A percentile compares a stretch with the other conserved stretches of the same genome.
Conservation (phyloP, 2,888 invertebrate genomes). For the Neuroscelio doddi region DNA sequence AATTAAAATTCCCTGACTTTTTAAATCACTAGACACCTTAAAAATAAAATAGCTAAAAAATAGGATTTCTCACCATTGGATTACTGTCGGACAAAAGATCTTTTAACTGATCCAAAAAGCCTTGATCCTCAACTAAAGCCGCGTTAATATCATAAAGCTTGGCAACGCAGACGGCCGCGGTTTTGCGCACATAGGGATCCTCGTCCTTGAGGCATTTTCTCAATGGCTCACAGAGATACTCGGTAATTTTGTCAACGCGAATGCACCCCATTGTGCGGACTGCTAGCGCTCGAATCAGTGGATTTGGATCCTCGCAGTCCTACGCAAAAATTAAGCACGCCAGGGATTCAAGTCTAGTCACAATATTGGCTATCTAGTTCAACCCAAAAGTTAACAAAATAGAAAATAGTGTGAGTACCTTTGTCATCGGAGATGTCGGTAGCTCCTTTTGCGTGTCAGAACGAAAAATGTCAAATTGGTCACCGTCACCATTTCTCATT, state of each 20-base stretch:
- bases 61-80: conserved; percentile 86
- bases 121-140: conserved; percentile 82
- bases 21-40: too few species aligned
- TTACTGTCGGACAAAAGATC: conserved; percentile 99
- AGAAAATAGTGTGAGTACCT: conserved; percentile 66
- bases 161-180: conserved; percentile 99
- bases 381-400: conserved; percentile 60
- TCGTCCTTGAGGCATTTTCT: conserved; percentile 96
- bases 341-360: conserved; percentile 73
- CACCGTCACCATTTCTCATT: conserved; percentile 71
- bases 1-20: too few species aligned
- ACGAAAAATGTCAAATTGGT: conserved; percentile 73
- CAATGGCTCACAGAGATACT: conserved; percentile 98
- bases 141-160: conserved; percentile 97
- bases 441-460: conserved; percentile 73
- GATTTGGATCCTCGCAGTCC: conserved; percentile 99
- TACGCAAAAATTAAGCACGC: conserved; percentile 74
- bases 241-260: conserved; percentile 99
- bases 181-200: conserved; percentile 98
- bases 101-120: conserved; percentile 96
- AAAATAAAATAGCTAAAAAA: too few species aligned
- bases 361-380: conserved; percentile 69
- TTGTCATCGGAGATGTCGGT: conserved; percentile 72
- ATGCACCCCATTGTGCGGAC: conserved; percentile 99
- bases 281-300: conserved; percentile 96